Conservation (phyloP, 2,888 invertebrate genomes). For the Amiota communis region DNA sequence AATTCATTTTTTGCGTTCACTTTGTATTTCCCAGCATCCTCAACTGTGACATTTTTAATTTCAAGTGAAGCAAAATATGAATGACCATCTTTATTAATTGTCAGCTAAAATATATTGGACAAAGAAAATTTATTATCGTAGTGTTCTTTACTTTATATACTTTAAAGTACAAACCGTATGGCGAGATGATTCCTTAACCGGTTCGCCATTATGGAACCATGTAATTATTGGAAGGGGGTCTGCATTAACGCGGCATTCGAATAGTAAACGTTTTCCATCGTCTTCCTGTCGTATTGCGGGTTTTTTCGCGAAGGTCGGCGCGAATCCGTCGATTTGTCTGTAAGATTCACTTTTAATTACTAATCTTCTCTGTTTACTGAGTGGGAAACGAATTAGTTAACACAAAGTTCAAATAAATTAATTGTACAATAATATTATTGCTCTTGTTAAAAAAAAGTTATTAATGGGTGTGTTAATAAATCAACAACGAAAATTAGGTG, state of each 20-base stretch:
- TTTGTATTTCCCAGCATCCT: constrained; percentile 97
- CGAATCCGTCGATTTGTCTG: constrained; percentile 98
- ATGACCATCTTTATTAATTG: constrained; percentile 92
- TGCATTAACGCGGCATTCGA: constrained; percentile 95
- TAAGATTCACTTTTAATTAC: too few relatives aligned
- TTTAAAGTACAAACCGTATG: constrained; percentile 81
- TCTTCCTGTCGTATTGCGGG: constrained; percentile 98
- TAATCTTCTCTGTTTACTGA: too few relatives aligned
- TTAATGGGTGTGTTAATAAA: too few relatives aligned
- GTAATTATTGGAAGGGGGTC: constrained; percentile 91
- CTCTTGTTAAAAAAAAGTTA: too few relatives aligned
- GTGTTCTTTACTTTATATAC: not conserved
- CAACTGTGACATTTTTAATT: constrained; percentile 94
- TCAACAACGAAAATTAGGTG: too few relatives aligned
- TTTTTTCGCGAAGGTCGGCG: constrained; percentile 98
- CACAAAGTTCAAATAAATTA: too few relatives aligned
- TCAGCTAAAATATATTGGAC: constrained; percentile 78
- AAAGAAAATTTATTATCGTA: constrained; percentile 3
- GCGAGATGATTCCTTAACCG: constrained; percentile 86
- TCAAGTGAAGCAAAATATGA: constrained; percentile 94
- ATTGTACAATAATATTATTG: too few relatives aligned
- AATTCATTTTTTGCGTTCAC: constrained; percentile 98
- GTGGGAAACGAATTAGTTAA: too few relatives aligned
- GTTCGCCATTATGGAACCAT: constrained; percentile 91
- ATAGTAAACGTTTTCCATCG: constrained; percentile 92